A percentile compares a stretch with the other conserved stretches of the same genome.
phyloP scores from a whole-genome alignment of 2,113 vertebrate genomes.

The Willisornis vidua region DNA sequence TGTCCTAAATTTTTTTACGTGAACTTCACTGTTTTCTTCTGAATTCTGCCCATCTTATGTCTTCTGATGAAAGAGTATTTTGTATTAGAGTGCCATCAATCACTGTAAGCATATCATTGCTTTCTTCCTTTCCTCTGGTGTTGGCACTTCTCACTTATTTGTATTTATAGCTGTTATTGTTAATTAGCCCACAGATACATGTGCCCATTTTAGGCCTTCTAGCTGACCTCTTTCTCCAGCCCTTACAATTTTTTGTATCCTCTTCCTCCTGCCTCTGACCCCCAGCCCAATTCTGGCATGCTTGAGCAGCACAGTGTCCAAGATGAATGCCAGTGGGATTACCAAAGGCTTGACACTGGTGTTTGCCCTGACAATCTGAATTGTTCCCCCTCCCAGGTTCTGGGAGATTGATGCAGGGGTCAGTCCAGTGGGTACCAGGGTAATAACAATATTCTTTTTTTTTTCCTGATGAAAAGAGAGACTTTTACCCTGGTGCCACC shows the following conservation, averaged over 20 bases:
- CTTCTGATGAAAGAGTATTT: neutral
- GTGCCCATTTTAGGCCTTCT: neutral
- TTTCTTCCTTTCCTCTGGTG: neutral
- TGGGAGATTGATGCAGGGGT: neutral
- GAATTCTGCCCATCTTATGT: neutral
- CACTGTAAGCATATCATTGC: neutral
- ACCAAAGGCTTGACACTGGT: neutral
- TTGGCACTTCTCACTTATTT: neutral
- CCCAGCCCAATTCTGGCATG: neutral
- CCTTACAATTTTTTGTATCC: neutral
- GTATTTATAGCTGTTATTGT: neutral
- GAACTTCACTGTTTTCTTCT: neutral
- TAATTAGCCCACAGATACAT: neutral
- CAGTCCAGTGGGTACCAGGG: neutral
- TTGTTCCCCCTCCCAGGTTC: neutral
- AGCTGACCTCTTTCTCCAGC: neutral
- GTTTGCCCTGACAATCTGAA: neutral
- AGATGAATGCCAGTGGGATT: neutral
- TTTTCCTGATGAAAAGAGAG: neutral
- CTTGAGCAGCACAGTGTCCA: neutral
- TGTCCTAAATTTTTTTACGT: neutral
- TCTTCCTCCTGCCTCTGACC: neutral
- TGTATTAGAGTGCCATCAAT: neutral
- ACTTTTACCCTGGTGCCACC: neutral
- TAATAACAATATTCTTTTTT: neutral